Conservation (phyloP, 37 sponge, comb jelly and placozoan genomes). For the Geodia barretti region DNA sequence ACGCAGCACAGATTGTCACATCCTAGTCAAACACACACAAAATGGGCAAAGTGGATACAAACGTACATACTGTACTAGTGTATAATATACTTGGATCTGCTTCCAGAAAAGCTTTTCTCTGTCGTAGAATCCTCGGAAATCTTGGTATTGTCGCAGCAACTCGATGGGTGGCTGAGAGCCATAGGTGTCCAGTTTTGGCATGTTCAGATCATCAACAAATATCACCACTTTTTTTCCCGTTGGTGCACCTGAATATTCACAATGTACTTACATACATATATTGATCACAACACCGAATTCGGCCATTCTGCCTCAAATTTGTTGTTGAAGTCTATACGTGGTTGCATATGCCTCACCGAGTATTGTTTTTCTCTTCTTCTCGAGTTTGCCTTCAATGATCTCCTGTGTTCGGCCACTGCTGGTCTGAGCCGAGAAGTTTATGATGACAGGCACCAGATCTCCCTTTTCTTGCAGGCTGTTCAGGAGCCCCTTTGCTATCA, state of each 20-base stretch:
- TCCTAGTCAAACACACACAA: conserved; percentile 26
- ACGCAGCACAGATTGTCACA: conserved; percentile 95
- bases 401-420: conserved; percentile 94
- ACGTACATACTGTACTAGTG: background rate
- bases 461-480: conserved; percentile 71
- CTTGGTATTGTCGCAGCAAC: conserved; percentile 93
- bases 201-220: conserved; percentile 98
- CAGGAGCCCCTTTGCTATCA: conserved; percentile 88
- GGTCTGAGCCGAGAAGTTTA: conserved; percentile 99
- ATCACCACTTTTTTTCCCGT: conserved; percentile 90
- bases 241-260: conserved; percentile 96
- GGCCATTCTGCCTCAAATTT: too few species aligned
- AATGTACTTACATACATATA: background rate
- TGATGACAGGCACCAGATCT: conserved; percentile 66
- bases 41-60: background rate
- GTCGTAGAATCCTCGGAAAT: conserved; percentile 98
- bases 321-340: too few species aligned
- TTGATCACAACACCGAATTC: background rate
- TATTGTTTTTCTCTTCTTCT: conserved; percentile 97
- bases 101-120: conserved; percentile 99
- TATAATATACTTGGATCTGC: conserved; percentile 54
- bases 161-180: conserved; percentile 99
- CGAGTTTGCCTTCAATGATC: conserved; percentile 96
- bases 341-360: conserved; percentile 72
- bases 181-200: conserved; percentile 99